phyloP scores from a whole-genome alignment of 2,888 invertebrate genomes.

The Eurytoma adleriae region DNA sequence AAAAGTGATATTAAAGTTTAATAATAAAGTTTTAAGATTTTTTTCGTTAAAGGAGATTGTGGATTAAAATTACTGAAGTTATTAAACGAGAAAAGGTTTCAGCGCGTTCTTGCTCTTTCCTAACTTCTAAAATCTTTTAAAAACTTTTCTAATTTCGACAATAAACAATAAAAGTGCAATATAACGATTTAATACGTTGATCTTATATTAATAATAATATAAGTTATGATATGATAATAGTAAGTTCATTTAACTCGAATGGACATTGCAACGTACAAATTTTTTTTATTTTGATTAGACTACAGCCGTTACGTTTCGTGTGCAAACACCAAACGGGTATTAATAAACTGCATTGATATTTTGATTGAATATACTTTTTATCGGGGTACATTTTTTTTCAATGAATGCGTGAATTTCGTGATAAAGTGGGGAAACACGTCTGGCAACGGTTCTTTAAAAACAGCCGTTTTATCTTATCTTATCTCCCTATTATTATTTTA shows the following conservation, averaged over 20 bases:
- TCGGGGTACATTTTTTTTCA: background rate
- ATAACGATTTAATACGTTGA: too few relatives aligned
- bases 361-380: background rate
- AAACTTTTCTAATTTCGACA: conserved; percentile 17
- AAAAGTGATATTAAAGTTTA: background rate
- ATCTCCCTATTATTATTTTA: conserved; percentile 26
- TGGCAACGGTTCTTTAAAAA: background rate
- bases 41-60: background rate
- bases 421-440: background rate
- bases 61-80: conserved; percentile 1
- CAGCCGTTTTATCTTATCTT: conserved; percentile 25
- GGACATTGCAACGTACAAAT: too few relatives aligned
- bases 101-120: background rate
- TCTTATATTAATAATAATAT: too few relatives aligned
- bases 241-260: too few relatives aligned
- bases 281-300: too few relatives aligned
- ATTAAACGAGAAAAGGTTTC: background rate
- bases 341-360: too few relatives aligned
- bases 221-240: too few relatives aligned
- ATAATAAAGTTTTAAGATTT: background rate
- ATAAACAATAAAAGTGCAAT: background rate
- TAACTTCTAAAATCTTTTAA: conserved; percentile 1
- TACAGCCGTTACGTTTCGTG: too few relatives aligned
- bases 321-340: too few relatives aligned
- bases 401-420: background rate